Percentiles rank a stretch among this genome's conserved stretches.
phyloP scores from a whole-genome alignment of 2,113 vertebrate species.

The Psammodynastes pulverulentus region DNA sequence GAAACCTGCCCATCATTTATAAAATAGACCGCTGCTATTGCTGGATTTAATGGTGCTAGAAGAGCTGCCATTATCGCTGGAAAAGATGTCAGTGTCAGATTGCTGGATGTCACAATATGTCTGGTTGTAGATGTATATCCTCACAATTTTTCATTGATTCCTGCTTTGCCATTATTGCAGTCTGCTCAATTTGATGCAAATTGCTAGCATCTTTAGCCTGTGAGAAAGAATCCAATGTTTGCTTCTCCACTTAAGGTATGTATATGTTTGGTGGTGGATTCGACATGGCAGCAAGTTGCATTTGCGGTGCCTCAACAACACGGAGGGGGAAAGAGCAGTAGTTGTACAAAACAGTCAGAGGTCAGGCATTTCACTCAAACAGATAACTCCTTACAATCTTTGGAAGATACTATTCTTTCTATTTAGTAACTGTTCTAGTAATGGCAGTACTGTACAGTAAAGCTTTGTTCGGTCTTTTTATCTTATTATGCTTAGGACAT shows the following conservation, averaged over 20 bases:
- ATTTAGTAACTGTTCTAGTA: conserved; percentile 59
- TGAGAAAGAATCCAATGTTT: rapidly evolving
- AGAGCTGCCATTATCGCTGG: neutral
- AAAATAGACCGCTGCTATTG: neutral
- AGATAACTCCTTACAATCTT: conserved; percentile 49
- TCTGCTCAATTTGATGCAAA: neutral
- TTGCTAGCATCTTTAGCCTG: neutral
- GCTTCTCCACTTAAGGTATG: neutral
- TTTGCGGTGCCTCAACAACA: conserved; percentile 20
- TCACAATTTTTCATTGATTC: neutral
- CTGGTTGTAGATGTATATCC: neutral
- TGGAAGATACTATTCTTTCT: conserved; percentile 59
- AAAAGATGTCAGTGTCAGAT: neutral
- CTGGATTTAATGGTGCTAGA: neutral
- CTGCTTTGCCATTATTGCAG: neutral
- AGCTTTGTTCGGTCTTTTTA: conserved; percentile 23
- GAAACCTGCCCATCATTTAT: neutral
- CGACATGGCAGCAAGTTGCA: neutral
- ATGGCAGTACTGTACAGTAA: conserved; percentile 63
- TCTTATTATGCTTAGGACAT: conserved; percentile 46
- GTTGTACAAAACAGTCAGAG: conserved; percentile 29
- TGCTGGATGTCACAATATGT: neutral
- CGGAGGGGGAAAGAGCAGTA: neutral
- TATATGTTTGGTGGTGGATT: neutral
- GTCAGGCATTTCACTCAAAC: conserved; percentile 43